These are phyloP conservation scores for Oenanthe oenanthe DNA, from an alignment of 2,113 vertebrate species.

Conservation along the genomic window DNA sequence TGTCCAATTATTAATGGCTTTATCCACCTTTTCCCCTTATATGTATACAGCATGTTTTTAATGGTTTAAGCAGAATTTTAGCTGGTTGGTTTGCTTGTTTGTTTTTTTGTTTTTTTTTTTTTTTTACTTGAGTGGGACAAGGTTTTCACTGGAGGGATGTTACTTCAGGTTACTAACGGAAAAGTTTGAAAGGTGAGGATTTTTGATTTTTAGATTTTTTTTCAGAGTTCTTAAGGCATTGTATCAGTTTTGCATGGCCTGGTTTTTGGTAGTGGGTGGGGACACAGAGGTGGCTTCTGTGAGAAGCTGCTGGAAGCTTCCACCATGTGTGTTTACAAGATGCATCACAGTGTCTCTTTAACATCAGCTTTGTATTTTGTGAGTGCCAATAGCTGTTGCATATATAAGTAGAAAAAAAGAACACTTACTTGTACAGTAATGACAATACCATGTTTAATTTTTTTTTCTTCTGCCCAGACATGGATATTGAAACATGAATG, in stretches of 20 bases:
- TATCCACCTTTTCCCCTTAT: not conserved
- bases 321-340: not conserved
- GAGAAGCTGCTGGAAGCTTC: not conserved
- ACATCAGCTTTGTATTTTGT: not conserved
- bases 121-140: not conserved
- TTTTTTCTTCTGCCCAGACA: not conserved
- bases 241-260: not conserved
- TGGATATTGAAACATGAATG: not conserved
- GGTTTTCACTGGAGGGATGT: not conserved
- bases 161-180: not conserved
- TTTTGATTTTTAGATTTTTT: not conserved
- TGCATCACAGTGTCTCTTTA: not conserved
- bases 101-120: not conserved
- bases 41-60: not conserved
- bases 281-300: not conserved
- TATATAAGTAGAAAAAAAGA: not conserved
- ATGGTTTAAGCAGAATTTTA: not conserved
- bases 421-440: not conserved
- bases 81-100: not conserved
- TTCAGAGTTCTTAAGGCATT: not conserved
- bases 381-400: not conserved
- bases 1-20: not conserved
- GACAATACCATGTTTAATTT: not conserved
- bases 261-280: not conserved
- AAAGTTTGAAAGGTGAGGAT: not conserved